Percentiles rank a stretch among this genome's conserved stretches.
These are phyloP conservation scores for Nothocercus julius DNA, from an alignment of 2,113 vertebrate genomes.

Conservation along the genomic window DNA sequence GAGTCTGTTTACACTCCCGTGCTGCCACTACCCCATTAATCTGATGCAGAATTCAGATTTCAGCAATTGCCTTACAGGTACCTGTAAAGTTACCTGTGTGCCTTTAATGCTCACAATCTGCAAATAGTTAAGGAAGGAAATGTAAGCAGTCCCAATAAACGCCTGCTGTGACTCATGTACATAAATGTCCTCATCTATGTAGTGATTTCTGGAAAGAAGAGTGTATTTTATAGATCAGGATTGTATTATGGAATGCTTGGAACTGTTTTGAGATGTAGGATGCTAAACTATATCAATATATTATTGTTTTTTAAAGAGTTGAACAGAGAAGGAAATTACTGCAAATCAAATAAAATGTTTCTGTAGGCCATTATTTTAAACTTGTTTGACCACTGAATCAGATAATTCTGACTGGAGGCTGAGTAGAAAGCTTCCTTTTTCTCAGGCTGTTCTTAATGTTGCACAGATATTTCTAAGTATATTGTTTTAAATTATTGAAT, in stretches of 20 bases:
- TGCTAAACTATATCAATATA: neutral
- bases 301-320: neutral
- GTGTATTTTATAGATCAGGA: neutral
- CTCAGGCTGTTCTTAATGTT: neutral
- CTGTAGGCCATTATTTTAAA: slow-evolving; percentile 38
- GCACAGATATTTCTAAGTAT: neutral
- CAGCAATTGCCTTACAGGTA: neutral
- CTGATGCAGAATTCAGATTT: neutral
- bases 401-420: neutral
- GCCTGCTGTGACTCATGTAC: neutral
- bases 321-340: slow-evolving; percentile 23
- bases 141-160: neutral
- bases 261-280: neutral
- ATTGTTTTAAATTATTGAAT: slow-evolving; percentile 44
- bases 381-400: slow-evolving; percentile 31
- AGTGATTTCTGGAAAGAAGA: slow-evolving; percentile 24
- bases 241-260: neutral
- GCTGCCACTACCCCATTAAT: neutral
- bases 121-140: neutral
- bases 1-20: neutral
- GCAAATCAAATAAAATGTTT: slow-evolving; percentile 38
- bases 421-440: neutral
- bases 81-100: neutral
- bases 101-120: neutral
- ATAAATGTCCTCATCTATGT: slow-evolving; percentile 19